phyloP scores from a whole-genome alignment of 2,888 invertebrate genomes.

The Furcula furcula region DNA sequence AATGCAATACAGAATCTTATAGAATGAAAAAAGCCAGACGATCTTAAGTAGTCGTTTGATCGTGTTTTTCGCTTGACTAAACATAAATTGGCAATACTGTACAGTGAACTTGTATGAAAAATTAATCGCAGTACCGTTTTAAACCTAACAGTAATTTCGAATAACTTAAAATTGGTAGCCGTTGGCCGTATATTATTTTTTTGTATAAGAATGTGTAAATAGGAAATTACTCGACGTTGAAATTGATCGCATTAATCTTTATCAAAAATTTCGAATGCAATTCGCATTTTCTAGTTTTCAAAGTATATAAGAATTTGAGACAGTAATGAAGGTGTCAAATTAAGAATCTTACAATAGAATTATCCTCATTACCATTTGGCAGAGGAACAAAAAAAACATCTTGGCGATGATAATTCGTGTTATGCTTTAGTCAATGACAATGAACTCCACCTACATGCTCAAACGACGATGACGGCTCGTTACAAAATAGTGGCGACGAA shows the following conservation, averaged over 20 bases:
- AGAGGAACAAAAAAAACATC: conserved; percentile 15
- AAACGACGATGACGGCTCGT: conserved; percentile 10
- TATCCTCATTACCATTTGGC: conserved; percentile 1
- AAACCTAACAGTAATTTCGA: neutral
- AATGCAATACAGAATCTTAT: neutral
- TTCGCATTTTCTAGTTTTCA: too few species aligned
- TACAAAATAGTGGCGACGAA: conserved; percentile 20
- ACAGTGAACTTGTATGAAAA: neutral
- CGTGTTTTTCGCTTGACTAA: neutral
- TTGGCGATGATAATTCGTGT: conserved; percentile 13
- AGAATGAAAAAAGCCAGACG: neutral
- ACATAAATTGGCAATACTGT: conserved; percentile 1
- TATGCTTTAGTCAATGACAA: conserved; percentile 19
- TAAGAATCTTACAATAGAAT: neutral
- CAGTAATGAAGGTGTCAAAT: neutral
- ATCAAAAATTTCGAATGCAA: too few species aligned
- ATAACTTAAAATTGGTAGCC: neutral
- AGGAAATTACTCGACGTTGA: too few species aligned
- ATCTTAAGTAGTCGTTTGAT: neutral
- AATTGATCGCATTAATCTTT: too few species aligned
- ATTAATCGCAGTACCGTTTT: neutral
- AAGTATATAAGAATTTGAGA: too few species aligned
- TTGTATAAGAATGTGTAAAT: too few species aligned
- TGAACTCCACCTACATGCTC: conserved; percentile 20
- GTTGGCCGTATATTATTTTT: too few species aligned